Percentiles rank a stretch among this genome's conserved stretches.
These are phyloP conservation scores for Darevskia mixta DNA, from an alignment of 2,797 vertebrate species.

Conservation along the genomic window DNA sequence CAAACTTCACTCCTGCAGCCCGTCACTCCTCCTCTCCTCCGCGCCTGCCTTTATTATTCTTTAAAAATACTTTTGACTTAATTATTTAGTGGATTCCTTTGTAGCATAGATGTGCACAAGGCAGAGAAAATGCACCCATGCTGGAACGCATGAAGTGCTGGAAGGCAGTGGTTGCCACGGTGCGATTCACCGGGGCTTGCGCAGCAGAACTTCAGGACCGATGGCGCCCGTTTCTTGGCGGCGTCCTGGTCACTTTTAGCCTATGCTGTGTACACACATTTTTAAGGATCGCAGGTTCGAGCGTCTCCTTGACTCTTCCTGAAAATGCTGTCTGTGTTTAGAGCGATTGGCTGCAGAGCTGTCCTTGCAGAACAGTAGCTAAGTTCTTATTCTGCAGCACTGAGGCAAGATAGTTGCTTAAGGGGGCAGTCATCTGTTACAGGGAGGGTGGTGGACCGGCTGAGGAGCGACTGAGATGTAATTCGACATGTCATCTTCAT, in stretches of 20 bases:
- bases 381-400: neutral
- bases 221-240: too few species aligned
- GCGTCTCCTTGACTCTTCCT: neutral
- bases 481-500: too few species aligned
- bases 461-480: neutral
- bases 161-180: too few species aligned
- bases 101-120: neutral
- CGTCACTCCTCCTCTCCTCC: slow-evolving; percentile 11
- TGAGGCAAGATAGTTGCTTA: neutral
- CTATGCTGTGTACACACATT: neutral
- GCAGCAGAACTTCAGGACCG: neutral
- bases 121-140: neutral
- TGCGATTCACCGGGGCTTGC: neutral
- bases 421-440: neutral
- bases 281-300: neutral
- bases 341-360: neutral
- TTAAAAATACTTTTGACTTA: neutral
- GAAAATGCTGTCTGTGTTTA: neutral
- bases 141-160: neutral
- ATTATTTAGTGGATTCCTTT: neutral
- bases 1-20: slow-evolving; percentile 17
- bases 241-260: neutral
- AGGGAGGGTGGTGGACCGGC: neutral
- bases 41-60: slow-evolving; percentile 32
- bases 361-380: neutral